Evolutionary conservation across 1,140 invertebrate genomes (phyloP).

Genomic region (Stegodyphus mimosarum): DNA sequence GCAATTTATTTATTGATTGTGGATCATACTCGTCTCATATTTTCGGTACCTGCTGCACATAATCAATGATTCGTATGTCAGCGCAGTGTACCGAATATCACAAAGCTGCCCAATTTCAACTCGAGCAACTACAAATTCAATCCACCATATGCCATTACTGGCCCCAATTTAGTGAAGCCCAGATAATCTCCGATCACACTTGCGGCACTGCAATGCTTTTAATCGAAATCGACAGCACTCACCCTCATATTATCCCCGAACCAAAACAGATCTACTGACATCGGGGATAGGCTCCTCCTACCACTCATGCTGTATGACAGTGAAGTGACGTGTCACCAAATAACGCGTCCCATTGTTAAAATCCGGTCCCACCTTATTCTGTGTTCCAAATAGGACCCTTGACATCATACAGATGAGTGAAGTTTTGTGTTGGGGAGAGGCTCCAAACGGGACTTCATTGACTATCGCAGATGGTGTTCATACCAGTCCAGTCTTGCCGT

Average conservation of each 20-base stretch:
- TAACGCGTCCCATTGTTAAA: conserved; percentile 42
- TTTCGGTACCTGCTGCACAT: no score
- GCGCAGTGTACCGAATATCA: no score
- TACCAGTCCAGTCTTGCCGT: neutral
- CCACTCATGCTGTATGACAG: conserved; percentile 19
- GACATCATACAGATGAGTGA: conserved; percentile 8
- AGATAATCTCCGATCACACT: conserved; percentile 29
- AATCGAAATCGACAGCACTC: conserved; percentile 42
- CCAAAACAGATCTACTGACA: conserved; percentile 26
- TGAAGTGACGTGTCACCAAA: conserved; percentile 43
- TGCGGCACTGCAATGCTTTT: conserved; percentile 7
- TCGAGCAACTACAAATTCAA: no score
- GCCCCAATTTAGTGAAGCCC: no score
- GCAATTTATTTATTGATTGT: no score
- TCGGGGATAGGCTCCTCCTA: conserved; percentile 1
- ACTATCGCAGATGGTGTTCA: conserved; percentile 15
- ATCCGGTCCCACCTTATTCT: conserved; percentile 17
- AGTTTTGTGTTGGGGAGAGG: neutral
- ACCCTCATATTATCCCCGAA: neutral
- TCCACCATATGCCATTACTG: no score
- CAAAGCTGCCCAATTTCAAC: no score
- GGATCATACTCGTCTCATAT: no score
- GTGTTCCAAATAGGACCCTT: conserved; percentile 21
- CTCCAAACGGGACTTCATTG: neutral
- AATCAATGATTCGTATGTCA: no score